phyloP scores from a whole-genome alignment of 2,888 invertebrate species.

The Taphrorychus bicolor region DNA sequence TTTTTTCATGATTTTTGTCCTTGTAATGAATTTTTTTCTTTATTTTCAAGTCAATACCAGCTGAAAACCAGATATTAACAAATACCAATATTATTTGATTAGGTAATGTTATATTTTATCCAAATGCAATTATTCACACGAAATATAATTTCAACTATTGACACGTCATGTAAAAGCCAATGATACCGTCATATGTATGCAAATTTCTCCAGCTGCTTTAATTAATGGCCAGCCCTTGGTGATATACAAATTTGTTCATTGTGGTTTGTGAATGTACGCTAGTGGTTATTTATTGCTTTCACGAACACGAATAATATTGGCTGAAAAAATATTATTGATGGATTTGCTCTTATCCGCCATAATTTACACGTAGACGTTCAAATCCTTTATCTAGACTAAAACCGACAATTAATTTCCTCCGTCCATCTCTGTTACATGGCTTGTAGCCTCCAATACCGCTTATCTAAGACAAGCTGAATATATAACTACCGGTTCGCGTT shows the following conservation, averaged over 20 bases:
- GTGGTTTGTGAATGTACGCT: background rate
- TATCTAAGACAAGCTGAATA: conserved; percentile 29
- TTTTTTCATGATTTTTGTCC: too few species aligned
- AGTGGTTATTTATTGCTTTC: background rate
- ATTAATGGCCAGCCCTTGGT: background rate
- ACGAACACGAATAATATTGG: background rate
- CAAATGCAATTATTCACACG: background rate
- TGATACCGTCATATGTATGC: background rate
- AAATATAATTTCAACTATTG: background rate
- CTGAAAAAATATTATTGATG: background rate
- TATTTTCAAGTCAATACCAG: too few species aligned
- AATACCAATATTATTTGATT: too few species aligned
- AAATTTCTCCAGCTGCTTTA: background rate
- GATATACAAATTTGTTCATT: background rate
- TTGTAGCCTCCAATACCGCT: conserved; percentile 11
- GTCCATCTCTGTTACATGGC: conserved; percentile 6
- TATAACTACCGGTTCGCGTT: conserved; percentile 27
- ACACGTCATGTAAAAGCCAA: background rate
- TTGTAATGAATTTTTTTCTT: too few species aligned
- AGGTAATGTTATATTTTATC: too few species aligned
- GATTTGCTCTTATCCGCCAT: background rate
- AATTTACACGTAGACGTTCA: background rate
- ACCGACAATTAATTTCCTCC: conserved; percentile 8
- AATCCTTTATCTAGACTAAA: background rate
- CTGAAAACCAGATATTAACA: too few species aligned